phyloP scores from a whole-genome alignment of 2,113 vertebrate genomes.

The Pomatorhinus ruficollis region DNA sequence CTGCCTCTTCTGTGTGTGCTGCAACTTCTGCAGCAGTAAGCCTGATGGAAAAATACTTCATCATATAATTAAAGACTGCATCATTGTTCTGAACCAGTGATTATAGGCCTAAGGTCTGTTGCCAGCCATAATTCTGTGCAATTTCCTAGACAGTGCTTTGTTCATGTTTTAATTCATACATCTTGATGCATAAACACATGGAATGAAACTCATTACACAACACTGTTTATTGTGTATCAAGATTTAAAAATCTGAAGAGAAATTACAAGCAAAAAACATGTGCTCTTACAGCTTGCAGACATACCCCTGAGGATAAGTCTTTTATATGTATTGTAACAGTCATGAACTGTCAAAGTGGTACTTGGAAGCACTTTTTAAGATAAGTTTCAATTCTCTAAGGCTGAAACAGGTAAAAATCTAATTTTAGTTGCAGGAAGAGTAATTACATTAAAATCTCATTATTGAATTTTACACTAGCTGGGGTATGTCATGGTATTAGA shows the following conservation, averaged over 20 bases:
- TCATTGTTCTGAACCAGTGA: conserved; percentile 21
- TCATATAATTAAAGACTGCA: background rate
- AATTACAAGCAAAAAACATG: background rate
- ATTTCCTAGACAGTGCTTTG: background rate
- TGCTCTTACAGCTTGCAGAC: background rate
- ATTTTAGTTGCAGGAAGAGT: background rate
- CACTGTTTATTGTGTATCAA: background rate
- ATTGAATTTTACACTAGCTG: background rate
- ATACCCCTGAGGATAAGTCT: background rate
- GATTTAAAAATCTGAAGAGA: background rate
- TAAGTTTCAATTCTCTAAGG: background rate
- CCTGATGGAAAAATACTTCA: background rate
- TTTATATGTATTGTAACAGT: background rate
- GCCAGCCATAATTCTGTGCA: background rate
- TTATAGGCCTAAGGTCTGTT: background rate
- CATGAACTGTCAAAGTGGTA: background rate
- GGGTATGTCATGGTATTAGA: background rate
- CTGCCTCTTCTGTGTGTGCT: background rate
- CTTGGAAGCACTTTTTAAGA: background rate
- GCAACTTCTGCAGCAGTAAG: background rate
- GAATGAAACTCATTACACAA: background rate
- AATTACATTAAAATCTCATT: background rate
- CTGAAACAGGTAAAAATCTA: background rate
- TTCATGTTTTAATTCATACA: background rate
- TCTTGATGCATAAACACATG: background rate